A percentile compares a stretch with the other conserved stretches of the same genome.
Evolutionary conservation across 2,797 vertebrate genomes (phyloP).

Genomic region (Danio jaintianensis): DNA sequence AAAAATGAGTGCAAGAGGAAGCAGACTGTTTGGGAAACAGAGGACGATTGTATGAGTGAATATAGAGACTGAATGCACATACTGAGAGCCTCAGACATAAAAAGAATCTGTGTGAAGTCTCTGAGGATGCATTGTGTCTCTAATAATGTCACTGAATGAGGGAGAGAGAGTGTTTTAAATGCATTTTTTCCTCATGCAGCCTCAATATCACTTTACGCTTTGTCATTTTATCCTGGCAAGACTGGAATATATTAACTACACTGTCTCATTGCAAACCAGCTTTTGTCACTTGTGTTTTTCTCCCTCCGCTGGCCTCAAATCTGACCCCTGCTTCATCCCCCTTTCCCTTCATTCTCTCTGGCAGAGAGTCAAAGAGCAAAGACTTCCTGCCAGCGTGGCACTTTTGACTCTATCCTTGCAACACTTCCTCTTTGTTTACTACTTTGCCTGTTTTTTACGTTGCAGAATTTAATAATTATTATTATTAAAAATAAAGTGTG

Average conservation of each 20-base stretch:
- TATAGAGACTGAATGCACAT: conserved; percentile 59
- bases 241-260: not conserved
- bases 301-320: not conserved
- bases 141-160: conserved; percentile 12
- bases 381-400: conserved; percentile 83
- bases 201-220: not conserved
- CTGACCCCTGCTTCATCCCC: conserved; percentile 20
- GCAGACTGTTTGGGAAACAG: conserved; percentile 51
- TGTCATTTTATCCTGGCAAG: not conserved
- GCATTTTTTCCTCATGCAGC: not conserved
- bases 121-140: not conserved
- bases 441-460: conserved; percentile 25
- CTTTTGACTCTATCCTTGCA: conserved; percentile 72
- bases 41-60: conserved; percentile 61
- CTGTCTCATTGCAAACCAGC: not conserved
- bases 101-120: conserved; percentile 52
- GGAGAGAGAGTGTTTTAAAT: not conserved
- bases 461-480: not conserved
- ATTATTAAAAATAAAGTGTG: not conserved
- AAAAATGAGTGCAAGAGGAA: conserved; percentile 4
- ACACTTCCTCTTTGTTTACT: conserved; percentile 43
- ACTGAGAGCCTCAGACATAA: conserved; percentile 62
- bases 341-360: conserved; percentile 59
- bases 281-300: not conserved
- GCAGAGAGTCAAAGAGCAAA: conserved; percentile 70